Percentiles rank a stretch among this genome's conserved stretches.
These are phyloP conservation scores for Pipistrellus pipistrellus DNA, from an alignment of 2,797 vertebrate genomes.

Conservation along the genomic window DNA sequence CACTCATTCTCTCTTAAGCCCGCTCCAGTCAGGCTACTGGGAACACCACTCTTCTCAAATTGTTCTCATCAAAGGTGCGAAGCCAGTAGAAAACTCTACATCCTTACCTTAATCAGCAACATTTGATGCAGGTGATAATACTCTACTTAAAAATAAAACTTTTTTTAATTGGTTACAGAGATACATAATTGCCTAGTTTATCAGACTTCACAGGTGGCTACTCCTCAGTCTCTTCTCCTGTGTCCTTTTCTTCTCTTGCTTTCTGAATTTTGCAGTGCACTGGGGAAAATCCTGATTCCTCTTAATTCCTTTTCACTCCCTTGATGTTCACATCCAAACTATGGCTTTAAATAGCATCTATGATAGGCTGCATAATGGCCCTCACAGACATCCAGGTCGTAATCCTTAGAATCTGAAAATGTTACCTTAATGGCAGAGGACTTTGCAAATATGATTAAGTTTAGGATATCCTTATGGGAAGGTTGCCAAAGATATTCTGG, in stretches of 20 bases:
- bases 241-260: background rate
- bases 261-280: background rate
- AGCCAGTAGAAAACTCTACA: background rate
- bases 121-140: background rate
- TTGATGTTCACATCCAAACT: background rate
- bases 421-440: background rate
- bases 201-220: background rate
- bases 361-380: background rate
- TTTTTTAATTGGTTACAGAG: background rate
- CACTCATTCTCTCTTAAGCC: background rate
- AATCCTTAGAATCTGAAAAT: background rate
- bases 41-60: background rate
- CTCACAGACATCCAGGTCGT: background rate
- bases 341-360: background rate
- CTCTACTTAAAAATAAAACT: background rate
- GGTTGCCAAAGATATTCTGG: background rate
- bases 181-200: background rate
- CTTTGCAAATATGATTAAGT: background rate
- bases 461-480: background rate
- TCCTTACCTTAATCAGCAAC: background rate
- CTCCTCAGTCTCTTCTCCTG: background rate
- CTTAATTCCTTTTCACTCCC: background rate
- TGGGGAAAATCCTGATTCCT: background rate
- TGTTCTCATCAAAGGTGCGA: background rate
- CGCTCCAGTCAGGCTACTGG: background rate